phyloP scores from a whole-genome alignment of 2,797 vertebrate species.

The Gallinago solitaria region DNA sequence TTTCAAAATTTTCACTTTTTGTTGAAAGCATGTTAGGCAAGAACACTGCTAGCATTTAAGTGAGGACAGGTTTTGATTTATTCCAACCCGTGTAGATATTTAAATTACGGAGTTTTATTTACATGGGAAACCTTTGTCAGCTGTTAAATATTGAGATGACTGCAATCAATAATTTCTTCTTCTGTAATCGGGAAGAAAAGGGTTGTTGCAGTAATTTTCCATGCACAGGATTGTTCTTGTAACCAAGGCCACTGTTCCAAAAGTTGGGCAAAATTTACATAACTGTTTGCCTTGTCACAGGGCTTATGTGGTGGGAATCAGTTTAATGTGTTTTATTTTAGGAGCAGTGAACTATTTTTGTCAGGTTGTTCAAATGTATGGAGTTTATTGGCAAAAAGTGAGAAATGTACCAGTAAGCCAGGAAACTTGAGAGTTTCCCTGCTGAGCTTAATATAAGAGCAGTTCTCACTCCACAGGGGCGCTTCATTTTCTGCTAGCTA shows the following conservation, averaged over 20 bases:
- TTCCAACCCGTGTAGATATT: background rate
- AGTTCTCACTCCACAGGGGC: slow-evolving; percentile 8
- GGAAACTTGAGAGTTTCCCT: slow-evolving; percentile 12
- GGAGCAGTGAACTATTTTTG: background rate
- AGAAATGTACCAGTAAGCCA: background rate
- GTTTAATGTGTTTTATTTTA: background rate
- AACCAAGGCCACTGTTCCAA: background rate
- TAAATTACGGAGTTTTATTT: background rate
- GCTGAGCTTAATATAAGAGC: slow-evolving; percentile 50
- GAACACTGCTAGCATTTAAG: background rate
- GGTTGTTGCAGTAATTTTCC: background rate
- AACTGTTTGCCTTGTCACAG: background rate
- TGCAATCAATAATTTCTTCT: background rate
- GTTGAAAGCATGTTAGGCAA: background rate
- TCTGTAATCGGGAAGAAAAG: background rate
- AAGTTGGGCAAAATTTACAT: background rate
- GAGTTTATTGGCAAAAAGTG: slow-evolving; percentile 28
- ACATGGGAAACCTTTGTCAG: background rate
- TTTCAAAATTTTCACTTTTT: background rate
- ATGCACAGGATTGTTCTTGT: background rate
- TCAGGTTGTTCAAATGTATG: background rate
- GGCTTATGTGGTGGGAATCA: background rate
- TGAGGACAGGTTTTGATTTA: background rate
- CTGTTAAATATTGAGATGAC: background rate
- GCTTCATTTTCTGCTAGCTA: slow-evolving; percentile 37